Evolutionary conservation across 37 sponge, comb jelly and placozoan genomes (phyloP).

Genomic region (Diacarnus erythraeanus): DNA sequence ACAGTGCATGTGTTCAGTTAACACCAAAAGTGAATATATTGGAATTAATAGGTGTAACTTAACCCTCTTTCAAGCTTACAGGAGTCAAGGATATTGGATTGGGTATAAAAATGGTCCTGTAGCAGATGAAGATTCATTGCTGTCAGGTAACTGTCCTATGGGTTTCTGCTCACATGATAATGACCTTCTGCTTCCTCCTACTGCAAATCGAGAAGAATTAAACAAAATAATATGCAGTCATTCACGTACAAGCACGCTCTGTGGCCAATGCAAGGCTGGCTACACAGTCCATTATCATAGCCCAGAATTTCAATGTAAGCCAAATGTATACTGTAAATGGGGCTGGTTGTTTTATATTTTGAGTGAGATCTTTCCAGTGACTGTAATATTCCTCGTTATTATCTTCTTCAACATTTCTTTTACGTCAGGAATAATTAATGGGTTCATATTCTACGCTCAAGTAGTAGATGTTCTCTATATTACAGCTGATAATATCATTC

Average conservation of each 20-base stretch:
- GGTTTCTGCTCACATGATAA: background rate
- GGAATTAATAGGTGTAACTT: constrained; percentile 12
- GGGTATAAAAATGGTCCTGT: constrained; percentile 1
- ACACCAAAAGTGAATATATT: background rate
- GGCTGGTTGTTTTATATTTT: constrained; percentile 47
- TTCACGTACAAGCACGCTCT: constrained; percentile 12
- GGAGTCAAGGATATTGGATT: constrained; percentile 24
- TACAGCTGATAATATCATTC: constrained; percentile 2
- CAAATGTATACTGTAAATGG: background rate
- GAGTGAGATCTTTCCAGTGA: constrained; percentile 41
- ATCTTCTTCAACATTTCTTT: constrained; percentile 48
- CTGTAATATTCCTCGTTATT: constrained; percentile 34
- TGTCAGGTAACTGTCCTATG: background rate
- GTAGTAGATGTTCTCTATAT: constrained; percentile 1
- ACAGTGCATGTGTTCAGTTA: constrained; percentile 20
- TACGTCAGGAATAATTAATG: constrained; percentile 32
- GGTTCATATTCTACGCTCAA: constrained; percentile 50
- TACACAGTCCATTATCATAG: constrained; percentile 31
- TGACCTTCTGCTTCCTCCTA: background rate
- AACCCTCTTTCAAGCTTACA: background rate
- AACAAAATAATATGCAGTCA: constrained; percentile 10
- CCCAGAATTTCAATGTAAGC: constrained; percentile 6
- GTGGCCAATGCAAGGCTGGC: constrained; percentile 21
- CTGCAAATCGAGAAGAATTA: constrained; percentile 1
- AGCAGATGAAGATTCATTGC: constrained; percentile 10